Evolutionary conservation across 2,797 vertebrate species (phyloP).

Genomic region (Tamandua tetradactyla): DNA sequence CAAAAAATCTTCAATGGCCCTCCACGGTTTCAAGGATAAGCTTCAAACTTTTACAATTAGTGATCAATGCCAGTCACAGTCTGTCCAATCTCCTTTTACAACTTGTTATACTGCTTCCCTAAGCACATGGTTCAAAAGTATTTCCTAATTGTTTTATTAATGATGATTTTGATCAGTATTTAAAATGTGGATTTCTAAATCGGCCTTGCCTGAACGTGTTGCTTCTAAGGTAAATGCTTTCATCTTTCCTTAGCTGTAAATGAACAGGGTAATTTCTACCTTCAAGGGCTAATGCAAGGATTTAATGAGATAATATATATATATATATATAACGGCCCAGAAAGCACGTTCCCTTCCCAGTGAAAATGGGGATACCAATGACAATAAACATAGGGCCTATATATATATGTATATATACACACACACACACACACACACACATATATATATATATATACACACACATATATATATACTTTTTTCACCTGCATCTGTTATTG

Average conservation of each 20-base stretch:
- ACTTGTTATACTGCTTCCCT: not conserved
- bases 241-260: not conserved
- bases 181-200: not conserved
- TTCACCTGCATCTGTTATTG: slow-evolving; percentile 74
- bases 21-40: not conserved
- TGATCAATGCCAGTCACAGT: not conserved
- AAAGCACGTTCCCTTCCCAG: too few species aligned
- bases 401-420: too few species aligned
- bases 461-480: too few species aligned
- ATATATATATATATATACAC: too few species aligned
- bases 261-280: not conserved
- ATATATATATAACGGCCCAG: not conserved
- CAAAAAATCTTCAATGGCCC: not conserved
- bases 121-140: not conserved
- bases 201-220: not conserved
- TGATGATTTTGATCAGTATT: not conserved
- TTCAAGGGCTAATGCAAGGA: not conserved
- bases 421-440: too few species aligned
- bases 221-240: not conserved
- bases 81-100: not conserved
- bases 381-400: not conserved
- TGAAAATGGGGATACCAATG: too few species aligned
- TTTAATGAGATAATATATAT: not conserved
- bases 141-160: not conserved
- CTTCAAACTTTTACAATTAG: not conserved